phyloP scores from a whole-genome alignment of 2,113 vertebrate species.

The Tychaedon coryphoeus region DNA sequence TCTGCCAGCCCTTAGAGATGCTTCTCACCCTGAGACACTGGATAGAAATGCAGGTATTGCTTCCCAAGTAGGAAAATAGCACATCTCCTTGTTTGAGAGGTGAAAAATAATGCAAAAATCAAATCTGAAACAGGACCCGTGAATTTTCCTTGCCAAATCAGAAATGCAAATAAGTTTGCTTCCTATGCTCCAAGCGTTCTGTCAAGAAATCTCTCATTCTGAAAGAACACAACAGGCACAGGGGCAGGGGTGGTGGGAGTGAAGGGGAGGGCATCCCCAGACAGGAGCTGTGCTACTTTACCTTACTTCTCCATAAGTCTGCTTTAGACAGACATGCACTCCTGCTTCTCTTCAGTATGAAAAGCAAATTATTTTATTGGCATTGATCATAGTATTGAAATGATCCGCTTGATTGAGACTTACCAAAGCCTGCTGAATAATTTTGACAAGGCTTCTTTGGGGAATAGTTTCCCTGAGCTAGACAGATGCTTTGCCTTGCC shows the following conservation, averaged over 20 bases:
- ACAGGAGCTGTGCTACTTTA: neutral
- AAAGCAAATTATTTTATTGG: neutral
- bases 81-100: neutral
- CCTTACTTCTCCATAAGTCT: no score
- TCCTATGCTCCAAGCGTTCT: neutral
- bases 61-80: neutral
- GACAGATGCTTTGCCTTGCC: neutral
- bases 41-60: neutral
- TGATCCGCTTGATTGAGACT: neutral
- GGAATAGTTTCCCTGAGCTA: neutral
- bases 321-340: neutral
- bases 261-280: neutral
- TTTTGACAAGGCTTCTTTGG: neutral
- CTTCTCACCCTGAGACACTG: neutral
- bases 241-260: neutral
- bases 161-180: neutral
- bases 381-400: neutral
- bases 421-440: neutral
- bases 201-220: neutral
- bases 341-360: neutral
- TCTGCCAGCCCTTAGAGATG: neutral
- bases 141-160: neutral
- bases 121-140: neutral
- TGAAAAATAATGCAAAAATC: neutral
- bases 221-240: neutral